Percentiles rank a stretch among this genome's conserved stretches.
Evolutionary conservation across 2,113 vertebrate genomes (phyloP).

Genomic region (Equus quagga): DNA sequence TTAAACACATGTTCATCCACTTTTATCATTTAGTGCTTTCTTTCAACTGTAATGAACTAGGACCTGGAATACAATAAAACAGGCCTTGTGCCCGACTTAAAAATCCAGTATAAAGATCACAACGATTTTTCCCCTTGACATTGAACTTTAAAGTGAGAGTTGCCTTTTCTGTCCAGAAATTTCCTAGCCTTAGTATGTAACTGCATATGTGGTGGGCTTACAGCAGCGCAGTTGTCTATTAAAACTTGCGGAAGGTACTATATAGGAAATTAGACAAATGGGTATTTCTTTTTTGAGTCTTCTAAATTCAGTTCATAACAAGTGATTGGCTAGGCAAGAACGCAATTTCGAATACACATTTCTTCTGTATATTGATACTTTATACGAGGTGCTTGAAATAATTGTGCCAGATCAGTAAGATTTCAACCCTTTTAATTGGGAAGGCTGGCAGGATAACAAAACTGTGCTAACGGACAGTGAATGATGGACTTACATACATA

Average conservation of each 20-base stretch:
- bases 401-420: background rate
- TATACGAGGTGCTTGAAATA: background rate
- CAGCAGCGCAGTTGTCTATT: background rate
- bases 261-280: background rate
- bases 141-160: background rate
- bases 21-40: background rate
- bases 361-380: background rate
- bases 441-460: background rate
- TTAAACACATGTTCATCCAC: background rate
- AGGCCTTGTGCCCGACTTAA: background rate
- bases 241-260: background rate
- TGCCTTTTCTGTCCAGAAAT: background rate
- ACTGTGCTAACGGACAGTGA: background rate
- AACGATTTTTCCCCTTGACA: background rate
- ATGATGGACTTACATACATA: background rate
- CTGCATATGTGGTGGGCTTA: background rate
- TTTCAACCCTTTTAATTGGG: constrained; percentile 20
- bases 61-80: background rate
- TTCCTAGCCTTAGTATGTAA: background rate
- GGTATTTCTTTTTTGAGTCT: background rate
- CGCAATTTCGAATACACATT: background rate
- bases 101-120: background rate
- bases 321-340: background rate
- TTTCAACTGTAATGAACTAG: background rate
- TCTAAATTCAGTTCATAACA: background rate